Evolutionary conservation across 2,888 invertebrate genomes (phyloP).

Genomic region (Oegoconia quadripuncta): DNA sequence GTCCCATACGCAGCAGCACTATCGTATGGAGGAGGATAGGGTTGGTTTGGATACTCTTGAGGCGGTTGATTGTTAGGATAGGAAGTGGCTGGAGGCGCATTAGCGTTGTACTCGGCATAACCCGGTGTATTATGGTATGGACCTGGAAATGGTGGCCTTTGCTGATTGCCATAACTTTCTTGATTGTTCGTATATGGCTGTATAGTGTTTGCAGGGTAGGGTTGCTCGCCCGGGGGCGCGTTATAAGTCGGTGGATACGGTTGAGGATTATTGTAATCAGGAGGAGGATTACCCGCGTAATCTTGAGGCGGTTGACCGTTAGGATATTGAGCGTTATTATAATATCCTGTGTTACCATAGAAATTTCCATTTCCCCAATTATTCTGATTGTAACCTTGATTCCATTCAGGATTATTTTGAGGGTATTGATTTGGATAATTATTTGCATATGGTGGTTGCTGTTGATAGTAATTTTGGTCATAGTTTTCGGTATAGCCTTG

Average conservation of each 20-base stretch:
- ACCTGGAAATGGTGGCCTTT: conserved; percentile 50
- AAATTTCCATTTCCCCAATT: conserved; percentile 67
- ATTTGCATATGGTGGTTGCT: conserved; percentile 50
- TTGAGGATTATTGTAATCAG: conserved; percentile 48
- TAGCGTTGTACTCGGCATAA: conserved; percentile 53
- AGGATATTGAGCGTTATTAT: conserved; percentile 63
- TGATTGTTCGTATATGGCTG: conserved; percentile 54
- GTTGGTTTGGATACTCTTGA: conserved; percentile 8
- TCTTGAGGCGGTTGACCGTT: conserved; percentile 55
- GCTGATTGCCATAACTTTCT: conserved; percentile 51
- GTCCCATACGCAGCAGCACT: conserved; percentile 39
- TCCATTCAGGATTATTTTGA: conserved; percentile 36
- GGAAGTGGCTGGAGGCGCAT: conserved; percentile 30
- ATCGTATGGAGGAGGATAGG: conserved; percentile 38
- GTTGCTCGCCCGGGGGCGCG: conserved; percentile 40
- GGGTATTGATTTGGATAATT: conserved; percentile 66
- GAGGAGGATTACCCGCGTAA: conserved; percentile 40
- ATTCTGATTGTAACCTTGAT: conserved; percentile 59
- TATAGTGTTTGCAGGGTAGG: conserved; percentile 49
- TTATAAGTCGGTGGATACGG: conserved; percentile 57
- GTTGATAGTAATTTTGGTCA: conserved; percentile 62
- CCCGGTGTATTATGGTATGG: conserved; percentile 39
- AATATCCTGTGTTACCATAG: conserved; percentile 60
- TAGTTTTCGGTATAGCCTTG: conserved; percentile 66
- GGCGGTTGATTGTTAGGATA: conserved; percentile 18